Base-by-base conservation (phyloP, 2,113 vertebrate genomes). In the Amia ocellicauda region DNA sequence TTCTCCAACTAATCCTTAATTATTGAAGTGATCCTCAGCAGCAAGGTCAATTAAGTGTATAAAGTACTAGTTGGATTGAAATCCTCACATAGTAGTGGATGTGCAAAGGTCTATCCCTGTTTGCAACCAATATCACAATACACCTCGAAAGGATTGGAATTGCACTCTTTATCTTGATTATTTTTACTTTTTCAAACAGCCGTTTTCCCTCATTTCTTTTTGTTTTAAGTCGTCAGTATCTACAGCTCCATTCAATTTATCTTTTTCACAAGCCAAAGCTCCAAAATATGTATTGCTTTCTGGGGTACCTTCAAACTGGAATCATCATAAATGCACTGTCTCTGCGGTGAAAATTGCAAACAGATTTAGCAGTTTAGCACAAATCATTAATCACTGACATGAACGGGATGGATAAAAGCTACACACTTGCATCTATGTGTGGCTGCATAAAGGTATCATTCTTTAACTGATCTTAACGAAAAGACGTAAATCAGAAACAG, bases 401-500 rank as follows among this genome's bases (percentile, higher is more conserved):
- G 86, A 85, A 79, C 72, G 69, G 68, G 78, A 78, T 89, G 75
- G 85, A 89, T 89, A 85, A 91, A 88, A 89, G 88, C 80, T 77
- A 72, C 83, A 84, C 84, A 86, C 74, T 0, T 89, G 88, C 89
- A 88, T 84, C 80, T 86, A 90, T 88, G 88, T 83, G 78, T 81
- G 83, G 86, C 76, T 68, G 78, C 85, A 91, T 85, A 91, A 90
- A 86, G 85, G 85, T 78, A 78, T 79, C 79, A 83, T 87, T 89
- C 87, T 87, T 83, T 86, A 88, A 85, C 88, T 87, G 87, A 90
- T 85, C 85, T 80, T 83, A 86, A 86, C 84, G 85, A 83, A 90
- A 86, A 85, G 84, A 83, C 83, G 87, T 89, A 91, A 89, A 91
- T 91, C 86, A 85, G 80, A 90, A 91, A 86, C 89, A 90, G 87